Conservation (phyloP, 2,797 vertebrate genomes). For the Muraenolepis orangiensis region DNA sequence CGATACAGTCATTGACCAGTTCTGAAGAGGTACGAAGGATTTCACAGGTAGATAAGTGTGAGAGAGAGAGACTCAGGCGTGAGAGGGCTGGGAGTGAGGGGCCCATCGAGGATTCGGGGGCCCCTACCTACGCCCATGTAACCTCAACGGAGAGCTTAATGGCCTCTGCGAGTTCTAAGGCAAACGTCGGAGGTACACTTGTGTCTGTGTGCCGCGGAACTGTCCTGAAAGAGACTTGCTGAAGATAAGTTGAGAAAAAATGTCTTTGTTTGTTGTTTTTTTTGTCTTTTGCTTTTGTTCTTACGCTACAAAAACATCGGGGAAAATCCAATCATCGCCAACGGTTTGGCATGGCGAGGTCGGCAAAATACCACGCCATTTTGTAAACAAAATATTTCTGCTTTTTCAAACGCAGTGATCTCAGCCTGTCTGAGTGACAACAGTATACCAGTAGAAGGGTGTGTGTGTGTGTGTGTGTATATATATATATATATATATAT, state of each 20-base stretch:
- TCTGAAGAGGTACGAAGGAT: constrained; percentile 99
- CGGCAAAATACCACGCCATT: constrained; percentile 43
- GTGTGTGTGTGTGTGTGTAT: background rate
- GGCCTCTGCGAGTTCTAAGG: constrained; percentile 99
- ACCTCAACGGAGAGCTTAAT: constrained; percentile 95
- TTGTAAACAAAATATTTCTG: background rate
- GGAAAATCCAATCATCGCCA: constrained; percentile 45
- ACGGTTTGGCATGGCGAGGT: constrained; percentile 44
- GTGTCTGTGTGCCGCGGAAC: constrained; percentile 86
- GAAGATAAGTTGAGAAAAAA: constrained; percentile 49
- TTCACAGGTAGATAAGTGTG: constrained; percentile 99
- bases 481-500: no score
- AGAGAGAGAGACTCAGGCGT: constrained; percentile 86
- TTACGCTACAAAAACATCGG: constrained; percentile 27
- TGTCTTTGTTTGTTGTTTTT: constrained; percentile 43
- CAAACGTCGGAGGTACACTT: constrained; percentile 96
- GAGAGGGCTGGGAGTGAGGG: constrained; percentile 66
- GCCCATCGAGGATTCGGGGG: no score
- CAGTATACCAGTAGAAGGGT: background rate
- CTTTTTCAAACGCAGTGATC: constrained; percentile 7
- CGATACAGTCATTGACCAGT: constrained; percentile 99
- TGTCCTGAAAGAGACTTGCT: constrained; percentile 54
- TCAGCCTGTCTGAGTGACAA: constrained; percentile 6
- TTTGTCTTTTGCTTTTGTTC: background rate
- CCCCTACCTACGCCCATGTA: constrained; percentile 98